Percentiles rank a stretch among this genome's conserved stretches.
Conservation (phyloP, 2,797 vertebrate species). For the Artibeus jamaicensis region DNA sequence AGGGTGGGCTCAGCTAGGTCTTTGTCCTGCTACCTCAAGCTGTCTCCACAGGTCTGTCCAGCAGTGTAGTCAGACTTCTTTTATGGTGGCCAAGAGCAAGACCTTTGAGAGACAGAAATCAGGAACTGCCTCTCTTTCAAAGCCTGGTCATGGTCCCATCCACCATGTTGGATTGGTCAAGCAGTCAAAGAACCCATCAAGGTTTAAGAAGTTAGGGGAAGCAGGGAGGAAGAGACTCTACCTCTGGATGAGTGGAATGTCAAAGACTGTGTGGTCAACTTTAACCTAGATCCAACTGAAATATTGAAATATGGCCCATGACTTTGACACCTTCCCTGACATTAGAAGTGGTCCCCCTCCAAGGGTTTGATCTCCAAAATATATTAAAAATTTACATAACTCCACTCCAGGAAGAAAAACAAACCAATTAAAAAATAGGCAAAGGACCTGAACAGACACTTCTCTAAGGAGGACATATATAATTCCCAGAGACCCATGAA, state of each 20-base stretch:
- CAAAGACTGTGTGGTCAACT: neutral
- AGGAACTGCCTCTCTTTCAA: neutral
- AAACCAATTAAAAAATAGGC: too few relatives aligned
- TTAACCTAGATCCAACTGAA: neutral
- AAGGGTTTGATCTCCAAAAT: too few relatives aligned
- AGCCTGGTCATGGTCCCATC: neutral
- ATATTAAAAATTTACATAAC: too few relatives aligned
- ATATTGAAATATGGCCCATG: neutral
- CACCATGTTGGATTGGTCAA: neutral
- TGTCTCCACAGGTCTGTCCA: neutral
- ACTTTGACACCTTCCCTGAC: neutral
- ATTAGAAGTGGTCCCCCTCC: neutral
- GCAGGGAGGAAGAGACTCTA: neutral
- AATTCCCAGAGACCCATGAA: too few relatives aligned
- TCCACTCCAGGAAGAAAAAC: too few relatives aligned
- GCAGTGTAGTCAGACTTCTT: neutral
- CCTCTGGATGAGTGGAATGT: neutral
- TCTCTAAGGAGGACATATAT: too few relatives aligned
- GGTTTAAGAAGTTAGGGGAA: neutral
- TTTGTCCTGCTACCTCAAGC: neutral
- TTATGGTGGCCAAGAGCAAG: neutral
- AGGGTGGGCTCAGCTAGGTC: fast-evolving
- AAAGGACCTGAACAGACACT: too few relatives aligned
- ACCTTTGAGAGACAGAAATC: neutral
- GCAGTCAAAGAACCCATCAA: neutral